phyloP scores from a whole-genome alignment of 2,113 vertebrate genomes.

The Psilopsiagon aymara region DNA sequence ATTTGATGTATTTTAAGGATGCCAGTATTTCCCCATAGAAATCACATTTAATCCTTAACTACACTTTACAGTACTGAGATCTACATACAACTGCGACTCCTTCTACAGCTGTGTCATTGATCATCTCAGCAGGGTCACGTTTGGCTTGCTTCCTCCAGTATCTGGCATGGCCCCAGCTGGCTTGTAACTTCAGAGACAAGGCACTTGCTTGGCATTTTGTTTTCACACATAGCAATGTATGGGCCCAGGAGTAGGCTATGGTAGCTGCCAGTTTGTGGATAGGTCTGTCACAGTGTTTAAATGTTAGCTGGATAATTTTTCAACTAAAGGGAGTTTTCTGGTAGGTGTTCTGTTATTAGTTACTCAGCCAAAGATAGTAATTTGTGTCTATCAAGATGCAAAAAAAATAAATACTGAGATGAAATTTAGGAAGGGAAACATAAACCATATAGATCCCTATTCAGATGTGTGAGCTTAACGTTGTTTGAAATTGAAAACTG shows the following conservation, averaged over 20 bases:
- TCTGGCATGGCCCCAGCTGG: background rate
- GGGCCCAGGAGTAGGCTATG: background rate
- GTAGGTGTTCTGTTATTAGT: background rate
- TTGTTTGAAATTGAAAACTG: conserved; percentile 21
- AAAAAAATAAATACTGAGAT: background rate
- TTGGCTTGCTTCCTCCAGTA: background rate
- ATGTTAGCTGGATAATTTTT: background rate
- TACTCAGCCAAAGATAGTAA: background rate
- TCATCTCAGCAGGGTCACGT: background rate
- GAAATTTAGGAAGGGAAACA: background rate
- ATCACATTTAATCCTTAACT: background rate
- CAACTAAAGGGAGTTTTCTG: background rate
- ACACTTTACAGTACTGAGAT: background rate
- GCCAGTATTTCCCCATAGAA: background rate
- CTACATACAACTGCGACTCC: background rate
- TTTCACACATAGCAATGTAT: background rate
- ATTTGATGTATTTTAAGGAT: background rate
- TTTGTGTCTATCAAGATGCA: background rate
- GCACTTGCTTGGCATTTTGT: background rate
- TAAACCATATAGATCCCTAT: conserved; percentile 11
- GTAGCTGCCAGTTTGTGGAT: background rate
- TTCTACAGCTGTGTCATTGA: background rate
- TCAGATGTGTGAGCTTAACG: background rate
- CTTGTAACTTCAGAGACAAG: background rate
- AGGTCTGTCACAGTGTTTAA: background rate